Percentiles rank a stretch among this genome's conserved stretches.
phyloP scores from a whole-genome alignment of 2,888 invertebrate species.

The Gymnosoma rotundatum region DNA sequence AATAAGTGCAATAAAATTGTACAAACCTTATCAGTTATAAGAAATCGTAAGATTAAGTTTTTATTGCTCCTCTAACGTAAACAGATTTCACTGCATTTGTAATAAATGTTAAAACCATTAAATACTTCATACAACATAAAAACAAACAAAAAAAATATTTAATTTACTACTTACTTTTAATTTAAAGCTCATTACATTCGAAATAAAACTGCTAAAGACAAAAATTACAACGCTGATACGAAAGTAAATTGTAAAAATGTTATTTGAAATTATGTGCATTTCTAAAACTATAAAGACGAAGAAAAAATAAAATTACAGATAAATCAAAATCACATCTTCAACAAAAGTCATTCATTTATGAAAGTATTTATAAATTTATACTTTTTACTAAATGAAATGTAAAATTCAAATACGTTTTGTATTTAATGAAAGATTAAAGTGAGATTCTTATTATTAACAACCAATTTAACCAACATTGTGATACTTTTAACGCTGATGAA shows the following conservation, averaged over 20 bases:
- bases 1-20: conserved; percentile 39
- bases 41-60: conserved; percentile 70
- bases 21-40: conserved; percentile 73
- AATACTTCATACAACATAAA: conserved; percentile 44
- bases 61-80: conserved; percentile 56
- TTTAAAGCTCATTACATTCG: conserved; percentile 64
- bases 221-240: conserved; percentile 12
- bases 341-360: background rate
- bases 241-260: conserved; percentile 34
- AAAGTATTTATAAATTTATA: conserved; percentile 32
- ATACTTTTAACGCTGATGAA: too few species aligned
- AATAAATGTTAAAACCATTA: conserved; percentile 30
- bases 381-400: conserved; percentile 2
- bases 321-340: conserved; percentile 5
- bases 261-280: background rate
- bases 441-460: too few species aligned
- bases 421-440: too few species aligned
- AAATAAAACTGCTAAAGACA: conserved; percentile 38
- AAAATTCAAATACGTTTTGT: background rate
- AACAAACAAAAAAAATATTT: conserved; percentile 44
- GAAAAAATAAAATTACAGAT: background rate
- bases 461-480: too few species aligned
- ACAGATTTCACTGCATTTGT: conserved; percentile 56
- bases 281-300: background rate
- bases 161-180: conserved; percentile 53